Base-by-base conservation (phyloP, 2,113 vertebrate species). In the Lates calcarifer region DNA sequence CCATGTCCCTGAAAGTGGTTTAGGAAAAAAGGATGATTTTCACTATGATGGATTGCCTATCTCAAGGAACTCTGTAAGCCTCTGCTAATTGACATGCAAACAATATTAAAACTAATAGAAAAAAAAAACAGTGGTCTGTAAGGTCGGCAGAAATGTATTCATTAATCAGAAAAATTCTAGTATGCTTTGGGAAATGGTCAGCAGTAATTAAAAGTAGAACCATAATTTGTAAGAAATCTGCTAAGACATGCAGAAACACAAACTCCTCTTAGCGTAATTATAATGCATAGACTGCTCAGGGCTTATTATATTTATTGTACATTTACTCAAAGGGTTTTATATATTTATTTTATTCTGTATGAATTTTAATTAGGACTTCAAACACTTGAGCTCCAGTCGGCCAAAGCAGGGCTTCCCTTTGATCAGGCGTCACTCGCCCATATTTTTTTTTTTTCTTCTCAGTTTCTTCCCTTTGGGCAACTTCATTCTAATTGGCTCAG, bases 331-430 rank as follows among this genome's bases (percentile, higher is more conserved):
- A 83, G 69, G 63, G 39, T 57, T 82, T 89, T 87, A 77, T 74
- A 78, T 93, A 94, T 93, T 93, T 93, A 91, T 93, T 91, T 94
- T 51, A 88, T 77, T 82, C 70, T 28, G 61, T 84, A 75, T 94
- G 86, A 90, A 94, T 95, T 95, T 92, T 92, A 94, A 94, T 93
- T 91, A 92, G 86, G 79, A 95, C 93, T 95, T 95, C 92, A 95
- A 94, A 95, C 82, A 84, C 83, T 89, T 66, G 51, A 77, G 78
- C 84, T 82, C 49, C 66, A 68, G 81, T 88, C 66, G 77, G 85
- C 87, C 80, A 80, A 82, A 86, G 83, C 86, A 73, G 82, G 82
- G 87, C 77, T 90, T 88, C 71, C 77, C 91, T 95, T 95, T 95
- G 94, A 95, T 95, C 91, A 88, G 61, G 76, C 87, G 62, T 89